A percentile compares a stretch with the other conserved stretches of the same genome.
phyloP scores from a whole-genome alignment of 2,113 vertebrate species.

The Heterotilapia buettikoferi region DNA sequence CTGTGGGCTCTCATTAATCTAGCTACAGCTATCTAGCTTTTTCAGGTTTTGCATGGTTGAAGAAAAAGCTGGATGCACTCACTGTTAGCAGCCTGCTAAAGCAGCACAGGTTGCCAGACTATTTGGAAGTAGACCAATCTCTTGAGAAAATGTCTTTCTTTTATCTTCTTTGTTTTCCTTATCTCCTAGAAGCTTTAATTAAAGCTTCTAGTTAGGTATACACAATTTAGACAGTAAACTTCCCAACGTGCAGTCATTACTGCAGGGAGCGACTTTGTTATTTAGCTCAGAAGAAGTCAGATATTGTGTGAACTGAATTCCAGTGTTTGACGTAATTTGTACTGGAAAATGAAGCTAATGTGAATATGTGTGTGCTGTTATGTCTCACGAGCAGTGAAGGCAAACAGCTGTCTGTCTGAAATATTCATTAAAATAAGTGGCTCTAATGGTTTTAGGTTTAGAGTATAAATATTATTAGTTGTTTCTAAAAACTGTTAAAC shows the following conservation, averaged over 20 bases:
- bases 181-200: neutral
- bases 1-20: slow-evolving; percentile 1
- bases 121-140: neutral
- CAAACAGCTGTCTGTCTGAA: neutral
- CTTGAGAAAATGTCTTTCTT: neutral
- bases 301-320: neutral
- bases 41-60: neutral
- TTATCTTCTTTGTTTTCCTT: neutral
- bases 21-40: neutral
- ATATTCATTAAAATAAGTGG: neutral
- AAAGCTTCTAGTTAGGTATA: neutral
- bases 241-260: neutral
- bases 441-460: neutral
- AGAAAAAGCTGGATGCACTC: neutral
- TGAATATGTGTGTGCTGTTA: neutral
- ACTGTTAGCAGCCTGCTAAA: neutral
- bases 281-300: neutral
- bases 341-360: neutral
- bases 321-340: neutral
- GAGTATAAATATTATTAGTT: neutral
- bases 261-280: neutral
- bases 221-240: neutral
- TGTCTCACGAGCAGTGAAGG: neutral
- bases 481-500: neutral
- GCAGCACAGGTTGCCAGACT: neutral